These are phyloP conservation scores for Hoplodrina blanda DNA, from an alignment of 2,888 invertebrate species.

Conservation along the genomic window DNA sequence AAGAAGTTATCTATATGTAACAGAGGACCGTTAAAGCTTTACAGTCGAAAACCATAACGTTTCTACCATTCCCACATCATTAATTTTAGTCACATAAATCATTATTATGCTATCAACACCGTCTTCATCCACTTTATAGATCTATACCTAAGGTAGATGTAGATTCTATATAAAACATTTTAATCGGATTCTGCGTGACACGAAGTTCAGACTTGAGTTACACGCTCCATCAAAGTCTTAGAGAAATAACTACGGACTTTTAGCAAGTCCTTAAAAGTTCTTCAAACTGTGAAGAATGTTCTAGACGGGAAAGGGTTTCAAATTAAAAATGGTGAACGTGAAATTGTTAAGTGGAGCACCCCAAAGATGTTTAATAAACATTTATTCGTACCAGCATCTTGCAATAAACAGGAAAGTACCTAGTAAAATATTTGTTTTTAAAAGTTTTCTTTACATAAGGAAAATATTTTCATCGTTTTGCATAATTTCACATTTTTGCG, in stretches of 20 bases:
- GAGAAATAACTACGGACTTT: slow-evolving; percentile 11
- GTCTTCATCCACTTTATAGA: slow-evolving; percentile 24
- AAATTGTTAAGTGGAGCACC: slow-evolving; percentile 17
- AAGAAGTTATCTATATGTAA: no score
- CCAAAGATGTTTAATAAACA: slow-evolving; percentile 37
- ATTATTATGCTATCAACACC: neutral
- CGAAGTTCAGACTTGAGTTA: slow-evolving; percentile 30
- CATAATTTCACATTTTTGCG: slow-evolving; percentile 50
- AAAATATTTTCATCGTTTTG: slow-evolving; percentile 37
- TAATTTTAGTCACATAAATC: slow-evolving; percentile 44
- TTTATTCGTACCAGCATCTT: slow-evolving; percentile 31
- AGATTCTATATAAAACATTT: slow-evolving; percentile 25
- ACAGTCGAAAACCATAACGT: neutral
- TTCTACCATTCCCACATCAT: slow-evolving; percentile 28
- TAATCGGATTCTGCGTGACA: slow-evolving; percentile 51
- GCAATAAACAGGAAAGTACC: slow-evolving; percentile 36
- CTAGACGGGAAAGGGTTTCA: slow-evolving; percentile 36
- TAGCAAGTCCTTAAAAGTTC: slow-evolving; percentile 30
- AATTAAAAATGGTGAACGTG: slow-evolving; percentile 33
- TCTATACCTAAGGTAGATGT: no score
- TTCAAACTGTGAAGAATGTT: slow-evolving; percentile 27
- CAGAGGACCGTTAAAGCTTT: no score
- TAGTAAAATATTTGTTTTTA: slow-evolving; percentile 49
- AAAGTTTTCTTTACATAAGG: slow-evolving; percentile 42
- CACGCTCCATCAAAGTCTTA: slow-evolving; percentile 35